phyloP scores from a whole-genome alignment of 2,113 vertebrate genomes.

The Osmerus eperlanus region DNA sequence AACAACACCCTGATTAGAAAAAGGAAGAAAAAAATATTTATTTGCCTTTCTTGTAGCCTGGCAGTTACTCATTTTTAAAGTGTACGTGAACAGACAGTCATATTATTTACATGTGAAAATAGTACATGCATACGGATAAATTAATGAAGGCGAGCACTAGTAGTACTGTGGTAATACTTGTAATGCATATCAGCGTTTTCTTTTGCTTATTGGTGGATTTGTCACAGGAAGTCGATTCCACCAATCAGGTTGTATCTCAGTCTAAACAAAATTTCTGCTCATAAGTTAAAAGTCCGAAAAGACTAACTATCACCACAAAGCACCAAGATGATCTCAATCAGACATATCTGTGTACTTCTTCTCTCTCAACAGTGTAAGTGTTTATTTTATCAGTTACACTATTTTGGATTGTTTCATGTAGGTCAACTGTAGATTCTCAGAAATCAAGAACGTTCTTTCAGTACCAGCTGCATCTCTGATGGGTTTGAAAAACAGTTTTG shows the following conservation, averaged over 20 bases:
- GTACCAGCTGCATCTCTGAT: not conserved
- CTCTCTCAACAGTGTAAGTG: not conserved
- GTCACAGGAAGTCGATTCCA: not conserved
- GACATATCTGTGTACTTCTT: not conserved
- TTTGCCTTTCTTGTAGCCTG: too few relatives aligned
- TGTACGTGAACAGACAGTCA: too few relatives aligned
- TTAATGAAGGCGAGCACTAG: not conserved
- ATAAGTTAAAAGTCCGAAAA: not conserved
- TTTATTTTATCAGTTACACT: not conserved
- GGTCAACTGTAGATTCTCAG: too few relatives aligned
- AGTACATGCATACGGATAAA: too few relatives aligned
- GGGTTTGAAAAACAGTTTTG: too few relatives aligned
- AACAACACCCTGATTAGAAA: too few relatives aligned
- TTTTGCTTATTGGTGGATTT: not conserved
- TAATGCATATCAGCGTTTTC: too few relatives aligned
- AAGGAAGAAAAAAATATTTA: too few relatives aligned
- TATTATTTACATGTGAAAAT: too few relatives aligned
- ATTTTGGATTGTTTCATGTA: not conserved
- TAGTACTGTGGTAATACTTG: too few relatives aligned
- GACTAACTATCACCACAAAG: not conserved
- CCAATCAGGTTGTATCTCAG: not conserved
- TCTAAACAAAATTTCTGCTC: not conserved
- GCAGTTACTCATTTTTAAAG: too few relatives aligned
- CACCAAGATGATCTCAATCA: conserved; percentile 3
- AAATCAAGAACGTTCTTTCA: too few relatives aligned